Evolutionary conservation across 2,797 vertebrate genomes (phyloP).

Genomic region (Prunella strophiata): DNA sequence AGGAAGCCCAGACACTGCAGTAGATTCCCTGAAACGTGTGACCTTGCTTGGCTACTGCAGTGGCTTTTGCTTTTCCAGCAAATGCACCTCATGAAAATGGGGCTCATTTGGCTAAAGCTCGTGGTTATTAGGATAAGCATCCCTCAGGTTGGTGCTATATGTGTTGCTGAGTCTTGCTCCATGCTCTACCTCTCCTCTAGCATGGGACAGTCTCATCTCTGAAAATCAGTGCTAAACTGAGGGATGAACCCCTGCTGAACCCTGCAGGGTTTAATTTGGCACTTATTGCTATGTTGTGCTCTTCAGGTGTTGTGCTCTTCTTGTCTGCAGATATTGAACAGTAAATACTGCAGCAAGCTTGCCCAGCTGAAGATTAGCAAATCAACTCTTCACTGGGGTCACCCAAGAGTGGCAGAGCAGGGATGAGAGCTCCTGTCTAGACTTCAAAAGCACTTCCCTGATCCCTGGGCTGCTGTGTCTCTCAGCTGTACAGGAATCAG

Average conservation of each 20-base stretch:
- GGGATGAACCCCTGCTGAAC: not conserved
- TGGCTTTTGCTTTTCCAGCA: not conserved
- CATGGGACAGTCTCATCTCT: not conserved
- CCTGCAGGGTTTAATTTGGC: constrained; percentile 3
- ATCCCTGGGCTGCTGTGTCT: not conserved
- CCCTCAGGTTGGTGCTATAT: not conserved
- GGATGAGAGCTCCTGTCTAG: constrained; percentile 11
- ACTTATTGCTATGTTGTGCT: not conserved
- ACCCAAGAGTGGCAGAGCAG: not conserved
- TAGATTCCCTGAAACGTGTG: not conserved
- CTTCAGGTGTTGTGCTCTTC: not conserved
- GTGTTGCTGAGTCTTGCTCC: not conserved
- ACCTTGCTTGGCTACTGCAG: not conserved
- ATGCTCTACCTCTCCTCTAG: not conserved
- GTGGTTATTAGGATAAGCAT: not conserved
- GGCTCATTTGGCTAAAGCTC: not conserved
- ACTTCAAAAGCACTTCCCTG: constrained; percentile 26
- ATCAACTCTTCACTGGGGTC: not conserved
- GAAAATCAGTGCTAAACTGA: not conserved
- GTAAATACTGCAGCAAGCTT: not conserved
- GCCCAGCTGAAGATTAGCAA: not conserved
- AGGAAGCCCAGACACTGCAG: constrained; percentile 18
- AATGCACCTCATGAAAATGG: not conserved
- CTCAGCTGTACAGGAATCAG: not conserved
- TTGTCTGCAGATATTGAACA: constrained; percentile 10